phyloP scores from a whole-genome alignment of 2,113 vertebrate species.

The Cathartes aura region DNA sequence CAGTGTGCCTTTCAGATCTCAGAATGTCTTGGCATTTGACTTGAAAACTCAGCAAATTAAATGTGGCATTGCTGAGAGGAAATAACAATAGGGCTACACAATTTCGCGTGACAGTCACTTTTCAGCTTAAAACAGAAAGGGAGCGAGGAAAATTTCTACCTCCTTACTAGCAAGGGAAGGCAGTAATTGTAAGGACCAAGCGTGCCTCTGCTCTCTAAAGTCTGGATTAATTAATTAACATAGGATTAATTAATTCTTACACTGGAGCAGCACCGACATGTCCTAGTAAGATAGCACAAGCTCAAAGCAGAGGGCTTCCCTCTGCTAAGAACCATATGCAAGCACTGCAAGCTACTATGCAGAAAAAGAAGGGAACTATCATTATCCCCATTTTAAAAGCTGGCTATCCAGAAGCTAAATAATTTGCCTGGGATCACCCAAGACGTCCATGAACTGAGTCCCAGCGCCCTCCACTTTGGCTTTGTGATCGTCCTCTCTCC shows the following conservation, averaged over 20 bases:
- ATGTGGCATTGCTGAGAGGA: constrained; percentile 55
- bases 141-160: background rate
- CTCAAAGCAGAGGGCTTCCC: background rate
- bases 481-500: background rate
- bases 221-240: constrained; percentile 44
- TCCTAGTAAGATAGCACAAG: background rate
- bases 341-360: background rate
- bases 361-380: background rate
- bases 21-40: constrained; percentile 55
- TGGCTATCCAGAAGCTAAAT: background rate
- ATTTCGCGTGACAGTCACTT: background rate
- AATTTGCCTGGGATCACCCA: background rate
- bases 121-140: constrained; percentile 7
- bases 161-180: background rate
- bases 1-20: constrained; percentile 6
- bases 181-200: background rate
- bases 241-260: constrained; percentile 42
- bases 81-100: constrained; percentile 27
- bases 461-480: background rate
- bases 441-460: background rate
- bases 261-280: background rate
- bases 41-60: constrained; percentile 53
- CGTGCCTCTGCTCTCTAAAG: background rate
- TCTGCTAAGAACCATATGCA: background rate
- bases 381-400: background rate